A percentile compares a stretch with the other conserved stretches of the same genome.
These are phyloP conservation scores for Drosophila subsilvestris DNA, from an alignment of 2,888 invertebrate genomes.

Conservation along the genomic window DNA sequence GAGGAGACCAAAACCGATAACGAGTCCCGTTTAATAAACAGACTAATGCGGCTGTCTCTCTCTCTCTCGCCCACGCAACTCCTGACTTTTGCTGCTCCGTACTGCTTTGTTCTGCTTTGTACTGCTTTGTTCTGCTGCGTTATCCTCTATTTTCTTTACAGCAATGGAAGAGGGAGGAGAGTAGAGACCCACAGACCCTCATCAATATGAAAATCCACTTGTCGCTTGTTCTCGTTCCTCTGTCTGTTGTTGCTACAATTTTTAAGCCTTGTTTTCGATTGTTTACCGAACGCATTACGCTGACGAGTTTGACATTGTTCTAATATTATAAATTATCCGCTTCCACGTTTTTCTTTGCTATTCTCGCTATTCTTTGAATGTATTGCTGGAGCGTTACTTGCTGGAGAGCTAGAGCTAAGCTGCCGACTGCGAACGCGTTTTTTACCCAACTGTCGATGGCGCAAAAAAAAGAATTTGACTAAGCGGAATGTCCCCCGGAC, in stretches of 20 bases:
- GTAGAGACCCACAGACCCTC: conserved; percentile 50
- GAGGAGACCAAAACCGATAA: conserved; percentile 1
- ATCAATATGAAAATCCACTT: conserved; percentile 63
- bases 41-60: conserved; percentile 22
- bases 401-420: conserved; percentile 50
- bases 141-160: background rate
- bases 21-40: conserved; percentile 35
- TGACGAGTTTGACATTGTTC: conserved; percentile 47
- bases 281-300: conserved; percentile 68
- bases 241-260: conserved; percentile 42
- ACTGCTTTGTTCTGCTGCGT: background rate
- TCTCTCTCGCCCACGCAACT: background rate
- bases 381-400: conserved; percentile 16
- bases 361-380: conserved; percentile 21
- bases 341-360: conserved; percentile 17
- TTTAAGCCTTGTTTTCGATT: conserved; percentile 60
- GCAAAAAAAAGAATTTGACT: conserved; percentile 64
- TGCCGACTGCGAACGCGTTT: conserved; percentile 73
- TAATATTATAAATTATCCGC: conserved; percentile 30
- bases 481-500: conserved; percentile 46
- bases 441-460: conserved; percentile 65
- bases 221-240: conserved; percentile 20
- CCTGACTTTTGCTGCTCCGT: conserved; percentile 18
- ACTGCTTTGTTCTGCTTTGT: background rate
- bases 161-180: no score